A percentile compares a stretch with the other conserved stretches of the same genome.
phyloP scores from a whole-genome alignment of 1,140 invertebrate genomes.

The Phenacoccus solenopsis region DNA sequence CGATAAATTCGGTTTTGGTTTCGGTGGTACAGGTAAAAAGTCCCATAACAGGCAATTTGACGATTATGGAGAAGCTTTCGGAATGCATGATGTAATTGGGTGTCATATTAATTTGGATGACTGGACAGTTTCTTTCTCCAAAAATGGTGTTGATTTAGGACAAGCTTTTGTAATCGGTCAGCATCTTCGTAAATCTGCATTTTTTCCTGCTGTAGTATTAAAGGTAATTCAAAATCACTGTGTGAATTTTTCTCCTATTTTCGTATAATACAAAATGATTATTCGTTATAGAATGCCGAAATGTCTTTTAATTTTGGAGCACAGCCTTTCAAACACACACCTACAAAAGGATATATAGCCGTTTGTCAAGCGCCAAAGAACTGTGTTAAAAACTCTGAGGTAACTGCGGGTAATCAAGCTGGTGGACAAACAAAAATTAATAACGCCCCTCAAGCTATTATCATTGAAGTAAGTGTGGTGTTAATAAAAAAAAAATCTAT shows the following conservation, averaged over 20 bases:
- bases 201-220: conserved; percentile 86
- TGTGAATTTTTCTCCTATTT: not conserved
- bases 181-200: conserved; percentile 56
- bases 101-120: conserved; percentile 77
- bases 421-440: conserved; percentile 41
- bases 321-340: conserved; percentile 66
- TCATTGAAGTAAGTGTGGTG: conserved; percentile 62
- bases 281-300: conserved; percentile 68
- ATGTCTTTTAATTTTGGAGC: conserved; percentile 94
- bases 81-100: conserved; percentile 88
- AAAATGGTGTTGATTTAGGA: conserved; percentile 84
- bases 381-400: conserved; percentile 45
- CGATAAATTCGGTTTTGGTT: conserved; percentile 83
- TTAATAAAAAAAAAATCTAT: conserved; percentile 26
- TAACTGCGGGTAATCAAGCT: conserved; percentile 32
- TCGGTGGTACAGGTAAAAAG: conserved; percentile 99
- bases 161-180: conserved; percentile 70
- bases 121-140: conserved; percentile 71
- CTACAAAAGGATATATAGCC: conserved; percentile 53
- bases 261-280: not conserved
- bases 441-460: conserved; percentile 88
- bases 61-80: conserved; percentile 88
- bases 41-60: conserved; percentile 92
- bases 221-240: conserved; percentile 46
- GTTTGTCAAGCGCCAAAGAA: conserved; percentile 53